These are phyloP conservation scores for Ictalurus furcatus DNA, from an alignment of 2,113 vertebrate species.

Conservation along the genomic window DNA sequence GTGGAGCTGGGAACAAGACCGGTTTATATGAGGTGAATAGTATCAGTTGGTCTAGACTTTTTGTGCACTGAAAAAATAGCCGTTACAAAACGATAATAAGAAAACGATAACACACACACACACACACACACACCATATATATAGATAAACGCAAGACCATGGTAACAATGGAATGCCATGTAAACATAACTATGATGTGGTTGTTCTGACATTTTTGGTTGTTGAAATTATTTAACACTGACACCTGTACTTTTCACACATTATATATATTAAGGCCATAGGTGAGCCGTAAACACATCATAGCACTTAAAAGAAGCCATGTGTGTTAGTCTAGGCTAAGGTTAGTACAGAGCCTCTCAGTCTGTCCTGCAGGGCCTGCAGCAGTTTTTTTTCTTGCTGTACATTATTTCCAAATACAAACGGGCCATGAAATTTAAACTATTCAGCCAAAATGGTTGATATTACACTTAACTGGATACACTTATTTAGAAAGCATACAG, in stretches of 20 bases:
- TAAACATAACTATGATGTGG: constrained; percentile 11
- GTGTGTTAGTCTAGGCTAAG: neutral
- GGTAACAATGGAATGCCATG: neutral
- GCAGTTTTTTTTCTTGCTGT: neutral
- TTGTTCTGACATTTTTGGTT: neutral
- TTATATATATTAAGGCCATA: neutral
- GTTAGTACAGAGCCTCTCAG: neutral
- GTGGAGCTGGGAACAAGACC: constrained; percentile 25
- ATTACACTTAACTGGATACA: neutral
- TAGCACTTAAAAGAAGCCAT: neutral
- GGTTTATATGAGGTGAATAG: neutral
- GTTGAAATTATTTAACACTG: neutral
- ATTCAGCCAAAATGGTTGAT: neutral
- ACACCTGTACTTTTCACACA: neutral
- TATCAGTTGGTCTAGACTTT: neutral
- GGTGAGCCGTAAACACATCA: neutral
- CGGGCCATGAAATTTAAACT: neutral
- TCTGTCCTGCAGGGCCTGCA: neutral
- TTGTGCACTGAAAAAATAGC: constrained; percentile 12
- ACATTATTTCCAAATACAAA: neutral
- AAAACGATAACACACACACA: neutral
- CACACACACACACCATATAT: neutral
- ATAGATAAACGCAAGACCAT: constrained; percentile 15
- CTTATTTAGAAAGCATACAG: neutral
- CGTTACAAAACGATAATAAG: constrained; percentile 14